Conservation (phyloP, 2,113 vertebrate species). For the Gymnorhina tibicen region DNA sequence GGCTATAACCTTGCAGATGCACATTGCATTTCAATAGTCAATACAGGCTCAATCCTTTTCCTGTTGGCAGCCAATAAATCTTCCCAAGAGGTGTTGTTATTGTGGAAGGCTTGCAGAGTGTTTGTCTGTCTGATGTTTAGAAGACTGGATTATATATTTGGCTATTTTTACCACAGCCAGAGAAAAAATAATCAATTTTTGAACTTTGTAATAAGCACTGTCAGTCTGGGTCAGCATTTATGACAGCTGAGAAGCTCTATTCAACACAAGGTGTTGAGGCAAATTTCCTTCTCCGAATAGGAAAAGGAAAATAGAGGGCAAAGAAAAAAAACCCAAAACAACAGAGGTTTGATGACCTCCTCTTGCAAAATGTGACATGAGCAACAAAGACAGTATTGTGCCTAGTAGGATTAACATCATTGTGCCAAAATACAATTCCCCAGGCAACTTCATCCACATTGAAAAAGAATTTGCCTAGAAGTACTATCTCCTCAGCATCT, state of each 20-base stretch:
- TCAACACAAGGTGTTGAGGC: neutral
- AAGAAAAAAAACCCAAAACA: neutral
- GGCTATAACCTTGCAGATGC: neutral
- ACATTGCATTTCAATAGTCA: neutral
- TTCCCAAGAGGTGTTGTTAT: neutral
- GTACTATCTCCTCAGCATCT: neutral
- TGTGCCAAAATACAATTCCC: neutral
- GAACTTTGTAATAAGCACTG: neutral
- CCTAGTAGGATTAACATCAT: neutral
- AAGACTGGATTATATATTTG: neutral
- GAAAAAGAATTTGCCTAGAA: neutral
- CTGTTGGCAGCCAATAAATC: neutral
- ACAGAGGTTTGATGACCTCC: neutral
- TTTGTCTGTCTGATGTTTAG: neutral
- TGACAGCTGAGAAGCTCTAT: neutral
- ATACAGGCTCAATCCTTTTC: neutral
- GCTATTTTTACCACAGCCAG: neutral
- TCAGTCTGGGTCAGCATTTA: neutral
- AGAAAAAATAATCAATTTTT: neutral
- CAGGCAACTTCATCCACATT: neutral
- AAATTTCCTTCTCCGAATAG: neutral
- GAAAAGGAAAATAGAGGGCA: neutral
- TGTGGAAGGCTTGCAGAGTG: neutral
- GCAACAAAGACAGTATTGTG: neutral
- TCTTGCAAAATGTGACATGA: neutral